phyloP scores from a whole-genome alignment of 2,888 invertebrate genomes.

The Alentia gelatinosa region DNA sequence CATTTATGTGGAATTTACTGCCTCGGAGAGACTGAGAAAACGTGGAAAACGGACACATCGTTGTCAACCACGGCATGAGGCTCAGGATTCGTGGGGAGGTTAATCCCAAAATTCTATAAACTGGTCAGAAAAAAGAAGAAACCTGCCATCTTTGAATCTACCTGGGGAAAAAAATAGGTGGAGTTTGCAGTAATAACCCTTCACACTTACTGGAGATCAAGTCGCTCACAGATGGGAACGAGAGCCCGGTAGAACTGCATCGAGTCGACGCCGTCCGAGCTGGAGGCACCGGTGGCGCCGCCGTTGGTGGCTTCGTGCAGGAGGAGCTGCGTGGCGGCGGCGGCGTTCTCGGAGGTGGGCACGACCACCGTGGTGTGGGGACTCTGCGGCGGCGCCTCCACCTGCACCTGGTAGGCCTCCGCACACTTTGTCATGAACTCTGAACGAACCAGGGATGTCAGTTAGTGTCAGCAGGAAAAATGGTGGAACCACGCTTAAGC shows the following conservation, averaged over 20 bases:
- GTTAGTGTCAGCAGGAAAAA: too few species aligned
- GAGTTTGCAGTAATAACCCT: neutral
- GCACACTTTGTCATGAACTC: conserved; percentile 77
- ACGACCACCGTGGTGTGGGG: conserved; percentile 78
- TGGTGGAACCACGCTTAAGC: too few species aligned
- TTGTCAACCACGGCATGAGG: too few species aligned
- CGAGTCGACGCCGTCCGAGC: conserved; percentile 75
- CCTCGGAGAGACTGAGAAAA: too few species aligned
- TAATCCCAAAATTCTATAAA: too few species aligned
- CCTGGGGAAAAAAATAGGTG: neutral
- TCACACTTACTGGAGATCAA: conserved; percentile 70
- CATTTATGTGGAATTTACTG: too few species aligned
- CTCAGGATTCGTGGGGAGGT: too few species aligned
- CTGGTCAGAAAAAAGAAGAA: neutral
- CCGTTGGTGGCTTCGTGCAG: neutral
- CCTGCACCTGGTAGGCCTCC: conserved; percentile 75
- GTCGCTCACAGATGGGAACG: conserved; percentile 73
- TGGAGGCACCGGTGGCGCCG: neutral
- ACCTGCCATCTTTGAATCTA: too few species aligned
- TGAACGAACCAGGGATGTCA: too few species aligned
- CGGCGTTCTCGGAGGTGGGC: conserved; percentile 72
- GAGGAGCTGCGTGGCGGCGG: neutral
- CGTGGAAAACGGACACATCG: too few species aligned
- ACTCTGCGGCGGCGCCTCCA: conserved; percentile 70
- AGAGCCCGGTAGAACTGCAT: conserved; percentile 77